Evolutionary conservation across 2,888 invertebrate species (phyloP), one percentile per base, ranked within the genome.

Genomic region (Panopea generosa): DNA sequence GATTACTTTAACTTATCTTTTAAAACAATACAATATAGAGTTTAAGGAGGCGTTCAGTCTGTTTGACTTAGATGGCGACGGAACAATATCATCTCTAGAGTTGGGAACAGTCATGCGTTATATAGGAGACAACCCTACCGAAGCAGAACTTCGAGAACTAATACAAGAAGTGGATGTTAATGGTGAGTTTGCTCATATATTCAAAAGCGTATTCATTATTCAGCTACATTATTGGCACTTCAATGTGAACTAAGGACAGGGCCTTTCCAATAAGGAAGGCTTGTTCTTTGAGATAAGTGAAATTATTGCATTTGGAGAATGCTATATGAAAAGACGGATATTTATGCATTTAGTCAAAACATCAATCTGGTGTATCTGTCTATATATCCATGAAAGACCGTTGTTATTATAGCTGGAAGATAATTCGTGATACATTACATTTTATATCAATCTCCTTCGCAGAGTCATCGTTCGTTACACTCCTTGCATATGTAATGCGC

Each of bases 11-110:
- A n/a, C n/a, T n/a, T n/a, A n/a, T n/a, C n/a, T n/a, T n/a, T n/a
- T n/a, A n/a, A n/a, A n/a, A n/a, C n/a, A n/a, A n/a, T n/a, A n/a
- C n/a, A n/a, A n/a, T 65, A 1, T 84, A 92, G 99, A 99, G 95
- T 99, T 99, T 96, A 99, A 99, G 95, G 99, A 99, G 95, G 99
- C 99, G 91, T 99, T 99, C 94, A 98, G 98, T 94, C 96, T 99
- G 93, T 99, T 99, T 94, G 99, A 99, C 94, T 99, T 99, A 95
- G 99, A 99, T 93, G 99, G 99, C 85, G 99, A 99, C 94, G 99
- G 99, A 94, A 98, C 98, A 94, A 99, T 99, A 95, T 99, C 99
- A 92, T 99, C 99, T 94, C 98, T 98, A 95, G 99, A 99, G 95
- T 95, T 99, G 95, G 99, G 99, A 92, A 99, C 98, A 92, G 99